Evolutionary conservation across 2,888 invertebrate species (phyloP), one percentile per base, ranked within the genome.

Genomic region (Dynastes tityus): DNA sequence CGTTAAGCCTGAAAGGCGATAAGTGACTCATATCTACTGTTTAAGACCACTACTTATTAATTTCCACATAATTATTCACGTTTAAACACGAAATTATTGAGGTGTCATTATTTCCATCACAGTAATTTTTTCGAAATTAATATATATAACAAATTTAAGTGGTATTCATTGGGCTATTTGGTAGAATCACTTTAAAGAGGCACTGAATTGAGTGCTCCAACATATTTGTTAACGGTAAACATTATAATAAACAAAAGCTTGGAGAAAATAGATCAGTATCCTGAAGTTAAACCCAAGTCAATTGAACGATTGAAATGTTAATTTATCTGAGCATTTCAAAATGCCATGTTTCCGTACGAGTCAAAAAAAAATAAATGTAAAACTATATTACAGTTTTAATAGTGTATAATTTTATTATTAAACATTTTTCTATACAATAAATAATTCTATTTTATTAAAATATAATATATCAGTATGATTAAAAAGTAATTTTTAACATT

Each of bases 1-100:
- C 88, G 83, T 87, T 88, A 81, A 89, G 83, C 78, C 89, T 85
- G 82, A 88, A 89, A 55, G 88, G 88, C 68, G 88, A 86, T 86
- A 89, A 86, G 82, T 89, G 89, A 84, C 88, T 88, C 89, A 89
- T 88, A 73, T 73, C 61, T 73, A 73, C 11, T 49, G 73, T n/a
- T 45, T 73, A 40, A 61, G 53, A 45, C 61, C 73, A 73, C 61
- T 61, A 49, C 27, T 68, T 45, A 27, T 37, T 73, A 73, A 55
- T 74, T n/a, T 67, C n/a, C 27, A 40, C 76, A 67, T 65, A 73
- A 73, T 61, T 73, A 73, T 61, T 9, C 40, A 73, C 58, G 16
- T 73, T 40, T 73, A 73, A 45, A 73, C 61, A 61, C 61, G n/a
- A 58, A 61, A 22, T 73, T 61, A 58, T 45, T 61, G 45, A 45